A percentile compares a stretch with the other conserved stretches of the same genome.
phyloP scores from a whole-genome alignment of 2,113 vertebrate species.

The Eidolon helvum region DNA sequence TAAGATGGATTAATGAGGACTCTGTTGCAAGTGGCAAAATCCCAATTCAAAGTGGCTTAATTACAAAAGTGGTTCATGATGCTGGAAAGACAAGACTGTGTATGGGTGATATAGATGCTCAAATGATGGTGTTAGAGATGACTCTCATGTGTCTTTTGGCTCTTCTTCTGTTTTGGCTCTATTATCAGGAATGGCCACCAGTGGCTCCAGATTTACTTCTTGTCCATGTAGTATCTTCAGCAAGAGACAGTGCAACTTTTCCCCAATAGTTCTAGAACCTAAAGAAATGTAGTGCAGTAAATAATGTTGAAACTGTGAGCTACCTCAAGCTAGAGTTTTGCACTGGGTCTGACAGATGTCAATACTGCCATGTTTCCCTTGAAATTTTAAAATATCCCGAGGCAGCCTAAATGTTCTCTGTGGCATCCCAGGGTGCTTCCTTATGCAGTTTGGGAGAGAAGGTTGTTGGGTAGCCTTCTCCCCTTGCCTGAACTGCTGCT shows the following conservation, averaged over 20 bases:
- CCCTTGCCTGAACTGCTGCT: background rate
- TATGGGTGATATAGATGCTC: rapidly evolving
- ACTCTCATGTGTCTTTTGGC: background rate
- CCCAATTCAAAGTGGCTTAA: background rate
- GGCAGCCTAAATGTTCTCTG: background rate
- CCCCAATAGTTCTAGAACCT: background rate
- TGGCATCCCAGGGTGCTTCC: rapidly evolving
- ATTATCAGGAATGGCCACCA: background rate
- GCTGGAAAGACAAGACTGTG: background rate
- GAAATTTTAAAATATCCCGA: background rate
- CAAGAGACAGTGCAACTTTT: too few relatives aligned
- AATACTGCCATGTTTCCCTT: background rate
- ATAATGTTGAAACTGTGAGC: background rate
- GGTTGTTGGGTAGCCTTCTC: background rate
- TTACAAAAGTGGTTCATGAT: background rate
- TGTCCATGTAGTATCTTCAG: background rate
- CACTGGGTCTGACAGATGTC: background rate
- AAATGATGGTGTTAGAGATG: rapidly evolving
- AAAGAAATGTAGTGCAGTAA: background rate
- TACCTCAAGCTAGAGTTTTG: background rate
- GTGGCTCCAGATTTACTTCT: background rate
- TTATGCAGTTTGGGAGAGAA: background rate
- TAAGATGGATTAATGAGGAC: background rate
- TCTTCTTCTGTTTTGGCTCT: background rate
- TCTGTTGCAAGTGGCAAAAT: background rate